Percentiles rank a stretch among this genome's conserved stretches.
phyloP scores from a whole-genome alignment of 2,888 invertebrate species.

The Protonemura montana region DNA sequence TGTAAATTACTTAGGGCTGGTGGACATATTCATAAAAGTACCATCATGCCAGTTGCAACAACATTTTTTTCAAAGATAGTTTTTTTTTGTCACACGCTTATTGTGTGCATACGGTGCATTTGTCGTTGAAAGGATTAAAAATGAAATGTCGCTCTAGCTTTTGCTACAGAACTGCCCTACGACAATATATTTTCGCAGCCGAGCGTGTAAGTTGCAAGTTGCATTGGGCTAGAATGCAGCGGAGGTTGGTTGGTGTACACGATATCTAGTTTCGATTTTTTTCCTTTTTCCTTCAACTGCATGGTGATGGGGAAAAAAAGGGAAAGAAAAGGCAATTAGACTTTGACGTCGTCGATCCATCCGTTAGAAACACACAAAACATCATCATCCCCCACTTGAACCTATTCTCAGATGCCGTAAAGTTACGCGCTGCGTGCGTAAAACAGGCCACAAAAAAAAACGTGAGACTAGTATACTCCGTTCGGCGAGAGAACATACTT shows the following conservation, averaged over 20 bases:
- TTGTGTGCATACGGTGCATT: not conserved
- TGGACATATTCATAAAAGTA: not conserved
- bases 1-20: conserved; percentile 36
- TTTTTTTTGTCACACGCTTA: not conserved
- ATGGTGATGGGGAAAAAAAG: not conserved
- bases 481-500: too few species aligned
- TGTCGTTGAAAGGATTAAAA: not conserved
- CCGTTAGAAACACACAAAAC: not conserved
- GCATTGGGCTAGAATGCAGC: not conserved
- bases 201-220: not conserved
- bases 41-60: not conserved
- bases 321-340: conserved; percentile 12
- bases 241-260: not conserved
- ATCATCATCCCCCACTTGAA: not conserved
- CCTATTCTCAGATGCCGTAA: conserved; percentile 1
- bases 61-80: not conserved
- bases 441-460: too few species aligned
- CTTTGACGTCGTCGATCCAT: conserved; percentile 7
- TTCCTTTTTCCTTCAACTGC: not conserved
- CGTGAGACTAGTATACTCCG: too few species aligned
- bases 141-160: not conserved
- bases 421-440: not conserved
- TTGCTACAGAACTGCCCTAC: not conserved
- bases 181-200: not conserved
- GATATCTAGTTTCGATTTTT: not conserved